phyloP scores from a whole-genome alignment of 2,113 vertebrate genomes.

The Hippotragus niger region DNA sequence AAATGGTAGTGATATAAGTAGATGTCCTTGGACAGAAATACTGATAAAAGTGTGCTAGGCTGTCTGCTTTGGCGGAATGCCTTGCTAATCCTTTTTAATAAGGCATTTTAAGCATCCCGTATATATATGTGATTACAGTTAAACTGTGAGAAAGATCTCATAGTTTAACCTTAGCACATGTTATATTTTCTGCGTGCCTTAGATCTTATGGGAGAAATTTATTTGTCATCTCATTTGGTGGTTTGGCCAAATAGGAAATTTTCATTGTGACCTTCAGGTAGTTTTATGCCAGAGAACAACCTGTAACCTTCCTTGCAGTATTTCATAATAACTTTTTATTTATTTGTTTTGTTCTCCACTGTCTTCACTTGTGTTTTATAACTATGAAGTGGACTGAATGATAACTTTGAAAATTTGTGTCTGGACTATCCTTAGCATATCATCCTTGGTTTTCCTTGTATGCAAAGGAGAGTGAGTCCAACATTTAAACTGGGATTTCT shows the following conservation, averaged over 20 bases:
- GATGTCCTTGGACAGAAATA: background rate
- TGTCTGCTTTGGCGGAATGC: background rate
- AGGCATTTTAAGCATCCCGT: background rate
- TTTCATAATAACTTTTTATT: background rate
- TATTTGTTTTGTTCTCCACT: background rate
- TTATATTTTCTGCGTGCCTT: background rate
- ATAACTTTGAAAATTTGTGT: constrained; percentile 10
- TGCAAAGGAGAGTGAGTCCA: background rate
- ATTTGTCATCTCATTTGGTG: constrained; percentile 17
- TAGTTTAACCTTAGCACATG: constrained; percentile 2
- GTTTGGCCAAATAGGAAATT: background rate
- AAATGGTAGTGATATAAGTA: background rate
- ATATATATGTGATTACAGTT: background rate
- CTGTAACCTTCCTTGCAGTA: background rate
- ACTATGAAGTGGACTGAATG: background rate
- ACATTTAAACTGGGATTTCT: background rate
- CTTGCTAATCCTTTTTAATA: background rate
- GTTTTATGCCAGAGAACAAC: background rate
- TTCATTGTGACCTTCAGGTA: background rate
- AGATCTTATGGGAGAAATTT: background rate
- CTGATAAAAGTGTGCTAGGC: background rate
- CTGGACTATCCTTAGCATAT: background rate
- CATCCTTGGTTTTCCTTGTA: background rate
- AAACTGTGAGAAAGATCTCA: constrained; percentile 12
- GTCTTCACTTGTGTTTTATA: constrained; percentile 17